phyloP scores from a whole-genome alignment of 2,888 invertebrate species.

The Mesoligia furuncula region DNA sequence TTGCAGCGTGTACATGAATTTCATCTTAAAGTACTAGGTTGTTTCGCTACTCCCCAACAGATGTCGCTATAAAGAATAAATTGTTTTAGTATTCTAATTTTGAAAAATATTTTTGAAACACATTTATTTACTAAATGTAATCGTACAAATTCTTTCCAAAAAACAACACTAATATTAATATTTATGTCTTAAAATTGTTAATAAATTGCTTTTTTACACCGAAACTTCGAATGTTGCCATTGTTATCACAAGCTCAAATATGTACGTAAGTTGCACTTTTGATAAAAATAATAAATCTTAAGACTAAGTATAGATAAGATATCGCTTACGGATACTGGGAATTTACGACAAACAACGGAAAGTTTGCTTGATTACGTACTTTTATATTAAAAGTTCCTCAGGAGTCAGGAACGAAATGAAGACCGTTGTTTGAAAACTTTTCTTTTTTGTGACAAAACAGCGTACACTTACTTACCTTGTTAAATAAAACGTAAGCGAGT shows the following conservation, averaged over 20 bases:
- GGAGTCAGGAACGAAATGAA: neutral
- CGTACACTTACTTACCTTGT: neutral
- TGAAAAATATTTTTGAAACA: neutral
- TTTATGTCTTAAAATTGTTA: neutral
- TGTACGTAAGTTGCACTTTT: neutral
- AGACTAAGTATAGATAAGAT: neutral
- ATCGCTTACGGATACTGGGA: constrained; percentile 15
- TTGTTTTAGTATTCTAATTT: too few species aligned
- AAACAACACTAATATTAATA: neutral
- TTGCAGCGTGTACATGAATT: accelerated
- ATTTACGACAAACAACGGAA: constrained; percentile 32
- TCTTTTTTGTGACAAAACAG: neutral
- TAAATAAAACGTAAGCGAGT: neutral
- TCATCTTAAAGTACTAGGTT: neutral
- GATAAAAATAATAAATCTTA: constrained; percentile 1
- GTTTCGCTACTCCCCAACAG: constrained; percentile 73
- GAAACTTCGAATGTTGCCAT: neutral
- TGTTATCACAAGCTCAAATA: neutral
- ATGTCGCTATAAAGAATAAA: constrained; percentile 60
- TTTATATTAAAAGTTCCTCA: neutral
- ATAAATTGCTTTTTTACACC: neutral
- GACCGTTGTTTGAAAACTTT: neutral
- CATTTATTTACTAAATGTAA: neutral
- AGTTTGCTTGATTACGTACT: constrained; percentile 13
- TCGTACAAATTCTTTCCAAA: neutral